These are phyloP conservation scores for Xerus inauris DNA, from an alignment of 2,113 vertebrate genomes.

Conservation along the genomic window DNA sequence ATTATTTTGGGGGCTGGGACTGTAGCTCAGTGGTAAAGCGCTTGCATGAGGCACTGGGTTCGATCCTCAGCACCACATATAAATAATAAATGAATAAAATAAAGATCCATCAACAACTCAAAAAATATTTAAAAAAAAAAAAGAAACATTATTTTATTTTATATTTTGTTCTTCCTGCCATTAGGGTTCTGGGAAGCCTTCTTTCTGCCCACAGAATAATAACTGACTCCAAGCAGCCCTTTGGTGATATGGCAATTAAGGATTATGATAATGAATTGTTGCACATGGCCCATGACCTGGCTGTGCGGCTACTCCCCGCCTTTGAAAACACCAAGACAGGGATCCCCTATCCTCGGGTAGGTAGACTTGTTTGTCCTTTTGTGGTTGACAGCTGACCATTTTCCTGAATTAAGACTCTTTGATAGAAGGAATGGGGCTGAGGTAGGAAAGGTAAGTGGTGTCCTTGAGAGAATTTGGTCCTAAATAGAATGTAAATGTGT, in stretches of 20 bases:
- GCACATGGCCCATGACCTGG: conserved; percentile 96
- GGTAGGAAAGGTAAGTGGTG: not conserved
- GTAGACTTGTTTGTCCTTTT: conserved; percentile 37
- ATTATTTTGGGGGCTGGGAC: too few relatives aligned
- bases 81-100: too few relatives aligned
- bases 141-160: not conserved
- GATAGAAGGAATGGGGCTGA: not conserved
- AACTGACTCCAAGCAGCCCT: conserved; percentile 95
- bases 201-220: conserved; percentile 98
- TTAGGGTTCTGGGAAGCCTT: conserved; percentile 95
- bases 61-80: too few relatives aligned
- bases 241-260: conserved; percentile 93
- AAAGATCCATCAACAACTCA: too few relatives aligned
- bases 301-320: conserved; percentile 95
- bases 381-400: not conserved
- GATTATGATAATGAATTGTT: conserved; percentile 96
- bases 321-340: conserved; percentile 99
- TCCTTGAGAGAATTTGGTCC: not conserved
- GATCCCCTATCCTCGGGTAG: conserved; percentile 97
- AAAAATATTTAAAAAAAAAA: too few relatives aligned
- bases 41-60: too few relatives aligned
- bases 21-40: too few relatives aligned
- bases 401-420: not conserved
- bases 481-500: not conserved
- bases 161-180: conserved; percentile 23